Conservation (phyloP, 1,140 invertebrate genomes). For the Yoshiicerus persimilis region DNA sequence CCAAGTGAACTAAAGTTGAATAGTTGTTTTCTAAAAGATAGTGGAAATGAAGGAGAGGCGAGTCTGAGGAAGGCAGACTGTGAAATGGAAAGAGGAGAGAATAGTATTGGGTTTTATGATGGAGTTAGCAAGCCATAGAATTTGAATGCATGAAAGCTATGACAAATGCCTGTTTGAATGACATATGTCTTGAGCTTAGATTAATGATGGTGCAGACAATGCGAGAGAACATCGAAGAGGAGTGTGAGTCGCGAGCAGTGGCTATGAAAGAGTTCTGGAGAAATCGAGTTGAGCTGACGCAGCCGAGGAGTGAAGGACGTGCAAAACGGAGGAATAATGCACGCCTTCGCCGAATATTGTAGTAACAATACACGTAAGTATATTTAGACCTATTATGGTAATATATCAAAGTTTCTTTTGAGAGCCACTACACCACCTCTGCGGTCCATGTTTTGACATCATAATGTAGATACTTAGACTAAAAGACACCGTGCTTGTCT, state of each 20-base stretch:
- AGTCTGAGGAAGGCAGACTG: neutral
- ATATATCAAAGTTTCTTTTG: neutral
- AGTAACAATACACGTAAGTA: neutral
- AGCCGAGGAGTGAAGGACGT: neutral
- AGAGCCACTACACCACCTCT: neutral
- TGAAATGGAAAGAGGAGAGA: neutral
- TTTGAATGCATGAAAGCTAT: slow-evolving; percentile 29
- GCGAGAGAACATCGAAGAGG: neutral
- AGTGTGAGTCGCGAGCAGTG: neutral
- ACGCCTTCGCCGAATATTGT: neutral
- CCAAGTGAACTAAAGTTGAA: slow-evolving; percentile 4
- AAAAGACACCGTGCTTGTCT: neutral
- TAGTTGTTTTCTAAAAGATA: neutral
- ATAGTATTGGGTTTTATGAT: slow-evolving; percentile 6
- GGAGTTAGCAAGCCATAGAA: slow-evolving; percentile 12
- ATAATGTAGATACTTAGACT: neutral
- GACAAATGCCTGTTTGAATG: slow-evolving; percentile 46
- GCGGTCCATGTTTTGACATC: slow-evolving; percentile 9
- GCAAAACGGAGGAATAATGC: slow-evolving; percentile 3
- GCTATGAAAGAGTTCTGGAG: neutral
- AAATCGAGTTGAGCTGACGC: neutral
- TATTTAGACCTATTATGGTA: neutral
- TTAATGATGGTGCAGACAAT: slow-evolving; percentile 44
- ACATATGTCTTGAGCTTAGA: slow-evolving; percentile 38
- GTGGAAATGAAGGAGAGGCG: neutral